phyloP scores from a whole-genome alignment of 2,888 invertebrate genomes.

The Harmothoe impar region DNA sequence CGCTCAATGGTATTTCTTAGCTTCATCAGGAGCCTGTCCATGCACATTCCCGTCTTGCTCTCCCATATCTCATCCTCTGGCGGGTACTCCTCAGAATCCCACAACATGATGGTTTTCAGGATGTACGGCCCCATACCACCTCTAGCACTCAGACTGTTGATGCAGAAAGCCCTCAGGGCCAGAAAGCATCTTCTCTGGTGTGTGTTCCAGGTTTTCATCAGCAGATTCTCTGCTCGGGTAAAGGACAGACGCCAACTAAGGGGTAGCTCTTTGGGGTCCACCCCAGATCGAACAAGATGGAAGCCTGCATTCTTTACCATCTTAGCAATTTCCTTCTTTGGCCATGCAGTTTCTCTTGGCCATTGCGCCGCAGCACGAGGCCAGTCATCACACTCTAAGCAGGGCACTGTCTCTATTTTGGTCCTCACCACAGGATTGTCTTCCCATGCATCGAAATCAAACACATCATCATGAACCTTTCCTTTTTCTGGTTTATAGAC shows the following conservation, averaged over 20 bases:
- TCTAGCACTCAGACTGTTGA: neutral
- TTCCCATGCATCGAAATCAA: constrained; percentile 22
- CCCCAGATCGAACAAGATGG: constrained; percentile 3
- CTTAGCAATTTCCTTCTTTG: neutral
- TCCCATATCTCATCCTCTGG: constrained; percentile 16
- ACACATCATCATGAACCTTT: neutral
- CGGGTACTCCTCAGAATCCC: constrained; percentile 8
- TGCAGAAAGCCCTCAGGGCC: constrained; percentile 1
- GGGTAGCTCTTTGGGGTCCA: constrained; percentile 11
- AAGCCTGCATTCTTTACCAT: constrained; percentile 15
- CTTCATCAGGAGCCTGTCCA: constrained; percentile 8
- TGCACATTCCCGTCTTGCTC: neutral
- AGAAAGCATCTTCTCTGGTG: constrained; percentile 33
- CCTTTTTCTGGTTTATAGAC: neutral
- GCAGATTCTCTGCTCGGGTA: neutral
- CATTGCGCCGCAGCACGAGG: neutral
- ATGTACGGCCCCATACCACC: neutral
- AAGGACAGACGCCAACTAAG: constrained; percentile 36
- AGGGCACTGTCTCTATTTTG: neutral
- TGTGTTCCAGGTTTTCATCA: constrained; percentile 36
- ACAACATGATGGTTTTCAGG: constrained; percentile 42
- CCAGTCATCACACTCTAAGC: constrained; percentile 36
- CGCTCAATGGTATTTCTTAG: constrained; percentile 9
- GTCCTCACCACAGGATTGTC: neutral
- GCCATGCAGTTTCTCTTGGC: constrained; percentile 29